Conservation (phyloP, 1,140 invertebrate species). For the Aphaenogaster floridana region DNA sequence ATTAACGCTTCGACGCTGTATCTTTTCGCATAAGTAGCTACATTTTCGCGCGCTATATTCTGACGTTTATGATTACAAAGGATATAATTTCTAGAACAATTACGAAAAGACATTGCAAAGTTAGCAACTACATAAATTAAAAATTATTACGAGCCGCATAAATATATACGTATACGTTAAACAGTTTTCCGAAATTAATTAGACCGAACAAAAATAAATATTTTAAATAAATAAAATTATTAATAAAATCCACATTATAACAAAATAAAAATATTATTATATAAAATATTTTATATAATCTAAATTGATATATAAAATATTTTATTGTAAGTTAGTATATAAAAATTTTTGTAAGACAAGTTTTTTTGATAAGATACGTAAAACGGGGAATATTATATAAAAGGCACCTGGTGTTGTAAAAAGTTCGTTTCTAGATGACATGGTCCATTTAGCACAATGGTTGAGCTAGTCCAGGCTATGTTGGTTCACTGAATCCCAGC, state of each 20-base stretch:
- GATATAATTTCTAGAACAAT: not conserved
- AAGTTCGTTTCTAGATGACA: slow-evolving; percentile 33
- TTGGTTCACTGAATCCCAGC: slow-evolving; percentile 33
- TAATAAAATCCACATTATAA: not conserved
- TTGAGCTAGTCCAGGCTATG: slow-evolving; percentile 11
- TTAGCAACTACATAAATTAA: not conserved
- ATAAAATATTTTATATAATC: not conserved
- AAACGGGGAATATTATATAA: not conserved
- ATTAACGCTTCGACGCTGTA: slow-evolving; percentile 10
- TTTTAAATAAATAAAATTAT: not conserved
- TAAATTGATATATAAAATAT: not conserved
- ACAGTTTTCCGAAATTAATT: not conserved
- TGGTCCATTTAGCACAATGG: slow-evolving; percentile 54
- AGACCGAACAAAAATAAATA: not conserved
- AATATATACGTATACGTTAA: not conserved
- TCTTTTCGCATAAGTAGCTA: slow-evolving; percentile 12
- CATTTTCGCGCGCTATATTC: not conserved
- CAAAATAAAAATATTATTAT: not conserved
- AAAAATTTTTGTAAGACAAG: slow-evolving; percentile 8
- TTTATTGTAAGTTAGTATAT: not conserved
- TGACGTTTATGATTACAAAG: not conserved
- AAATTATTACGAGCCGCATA: not conserved
- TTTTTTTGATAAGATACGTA: not conserved
- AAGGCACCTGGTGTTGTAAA: slow-evolving; percentile 13
- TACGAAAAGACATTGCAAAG: not conserved